Evolutionary conservation across 2,113 vertebrate genomes (phyloP), one percentile per base, ranked within the genome.

Genomic region (Alexandromys fortis): DNA sequence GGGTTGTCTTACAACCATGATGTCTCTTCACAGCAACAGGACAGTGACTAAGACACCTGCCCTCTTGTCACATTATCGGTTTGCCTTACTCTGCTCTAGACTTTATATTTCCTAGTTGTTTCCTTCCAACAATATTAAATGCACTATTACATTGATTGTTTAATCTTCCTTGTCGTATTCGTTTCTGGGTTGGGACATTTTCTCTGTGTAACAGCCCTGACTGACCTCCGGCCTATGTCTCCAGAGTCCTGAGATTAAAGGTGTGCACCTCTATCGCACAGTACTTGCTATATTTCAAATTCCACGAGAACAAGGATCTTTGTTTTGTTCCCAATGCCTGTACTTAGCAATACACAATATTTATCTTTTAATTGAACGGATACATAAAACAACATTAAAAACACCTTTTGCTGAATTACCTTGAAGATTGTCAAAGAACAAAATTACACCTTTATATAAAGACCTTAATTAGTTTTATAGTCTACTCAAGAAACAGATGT

Each of bases 101-200:
- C 77, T 92, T 94, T 81, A 55, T 92, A 95, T 81, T 94, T 91
- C 45, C 42, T 30, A 86, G 42, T 96, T 92, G 82, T 92, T 96
- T 90, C 38, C 68, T 68, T n/a, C 12, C 28, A 67, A 90, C 19
- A n/a, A n/a, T 22, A 49, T 83, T 88, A 52, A 77, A 70, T 65
- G 22, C 67, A 79, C 47, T 63, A 47, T 93, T 90, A 49, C 30
- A 10, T 55, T 95, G 77, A 47, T 55, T 90, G 63, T 45, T 67
- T n/a, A 75, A 65, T 79, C 5, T 78, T 89, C 6, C 22, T 4
- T 82, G 11, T 22, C 61, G 4, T 58, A 58, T 81, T 81, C 24
- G 75, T 68, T 16, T 35, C 28, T 67, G 49, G 49, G 4, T 30
- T 10, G 7, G 21, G 70, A n/a, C 7, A 72, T 35, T 72, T 72